Base-by-base conservation (phyloP, 2,113 vertebrate species). In the Camarhynchus parvulus region DNA sequence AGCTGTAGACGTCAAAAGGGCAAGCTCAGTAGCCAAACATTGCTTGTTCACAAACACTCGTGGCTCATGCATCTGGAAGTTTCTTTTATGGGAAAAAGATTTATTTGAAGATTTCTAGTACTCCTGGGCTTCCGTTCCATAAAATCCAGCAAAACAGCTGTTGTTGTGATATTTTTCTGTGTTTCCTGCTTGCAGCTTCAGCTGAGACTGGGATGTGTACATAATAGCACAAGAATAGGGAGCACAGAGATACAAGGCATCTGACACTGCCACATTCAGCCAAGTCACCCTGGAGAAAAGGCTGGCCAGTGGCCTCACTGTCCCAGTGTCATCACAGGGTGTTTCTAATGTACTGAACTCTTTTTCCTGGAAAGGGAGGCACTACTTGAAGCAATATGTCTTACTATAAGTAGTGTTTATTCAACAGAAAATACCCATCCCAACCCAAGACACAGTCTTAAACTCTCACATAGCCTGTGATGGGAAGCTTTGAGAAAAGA, bases 21-120 rank as follows among this genome's bases (percentile, higher is more conserved):
- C 35, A 66, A 73, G 50, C 25, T 93, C 39, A 37, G 30, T 73
- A 63, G 59, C 30, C 47, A 77, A 86, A 59, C 33, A n/a, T 31
- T 74, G 16, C 42, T 88, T 86, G 46, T 80, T 94, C 75, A 80
- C 53, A 94, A 66, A 80, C 47, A 64, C 35, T 89, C 37, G 50
- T 31, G 15, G 14, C 31, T 83, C 23, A n/a, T n/a, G 27, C 35
- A 56, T 64, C 59, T 88, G 30, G 42, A 94, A 86, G 41, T 81
- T 94, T 87, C n/a, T 87, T 83, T 74, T 47, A 83, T 47, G 21
- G 59, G 35, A 77, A 93, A 53, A 94, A 67, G 30, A 13, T 83
- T 90, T 94, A 74, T 83, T 89, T 91, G 42, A 85, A 91, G 27
- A 90, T 81, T 95, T 92, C 47, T 30, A 30, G 35, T 66, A 74